Conservation (phyloP, 1,140 invertebrate genomes). For the Bombus soroeensis region DNA sequence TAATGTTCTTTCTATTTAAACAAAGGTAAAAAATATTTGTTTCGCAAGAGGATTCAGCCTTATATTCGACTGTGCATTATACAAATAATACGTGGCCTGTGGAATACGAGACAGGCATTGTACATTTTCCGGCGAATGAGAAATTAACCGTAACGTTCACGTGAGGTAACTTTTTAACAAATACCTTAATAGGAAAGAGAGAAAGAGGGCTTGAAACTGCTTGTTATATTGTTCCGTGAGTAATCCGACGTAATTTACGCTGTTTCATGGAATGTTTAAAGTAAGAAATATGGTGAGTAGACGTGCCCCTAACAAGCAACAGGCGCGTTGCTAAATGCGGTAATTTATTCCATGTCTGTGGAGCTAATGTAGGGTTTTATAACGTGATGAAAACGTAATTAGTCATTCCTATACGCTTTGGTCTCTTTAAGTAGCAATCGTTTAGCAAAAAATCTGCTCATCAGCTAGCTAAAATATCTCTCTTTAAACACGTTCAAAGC, state of each 20-base stretch:
- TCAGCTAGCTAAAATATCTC: not conserved
- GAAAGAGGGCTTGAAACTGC: not conserved
- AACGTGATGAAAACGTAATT: slow-evolving; percentile 11
- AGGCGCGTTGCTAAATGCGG: slow-evolving; percentile 37
- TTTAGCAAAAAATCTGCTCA: not conserved
- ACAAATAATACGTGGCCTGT: too few species aligned
- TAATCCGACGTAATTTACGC: slow-evolving; percentile 32
- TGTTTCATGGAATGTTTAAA: slow-evolving; percentile 44
- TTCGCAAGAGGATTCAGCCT: not conserved
- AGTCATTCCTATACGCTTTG: not conserved
- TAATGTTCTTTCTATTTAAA: too few species aligned
- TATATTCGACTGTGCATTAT: not conserved
- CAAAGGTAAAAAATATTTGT: not conserved
- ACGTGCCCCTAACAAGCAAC: slow-evolving; percentile 39
- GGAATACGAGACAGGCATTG: not conserved
- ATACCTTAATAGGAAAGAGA: slow-evolving; percentile 4
- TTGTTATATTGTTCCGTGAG: slow-evolving; percentile 25
- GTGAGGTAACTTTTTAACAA: slow-evolving; percentile 11
- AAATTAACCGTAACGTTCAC: not conserved
- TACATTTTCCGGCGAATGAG: not conserved
- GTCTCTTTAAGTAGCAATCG: not conserved
- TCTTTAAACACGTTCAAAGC: too few species aligned
- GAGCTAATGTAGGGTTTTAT: slow-evolving; percentile 12
- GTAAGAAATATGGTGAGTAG: slow-evolving; percentile 30
- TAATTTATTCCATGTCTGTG: slow-evolving; percentile 22